Conservation (phyloP, 1,140 invertebrate species). For the Trichogramma pretiosum region DNA sequence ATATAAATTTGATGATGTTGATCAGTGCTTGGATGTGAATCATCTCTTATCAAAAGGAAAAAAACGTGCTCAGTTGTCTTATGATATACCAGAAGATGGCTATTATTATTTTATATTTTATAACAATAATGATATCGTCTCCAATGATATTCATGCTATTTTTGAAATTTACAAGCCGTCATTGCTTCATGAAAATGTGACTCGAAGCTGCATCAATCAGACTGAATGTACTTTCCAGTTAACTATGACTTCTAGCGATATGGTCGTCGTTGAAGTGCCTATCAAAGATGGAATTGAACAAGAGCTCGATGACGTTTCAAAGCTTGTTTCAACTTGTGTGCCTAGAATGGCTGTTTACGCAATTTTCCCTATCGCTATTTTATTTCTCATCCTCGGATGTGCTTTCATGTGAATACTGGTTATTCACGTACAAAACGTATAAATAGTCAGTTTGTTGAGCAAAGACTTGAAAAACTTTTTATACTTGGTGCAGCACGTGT, state of each 20-base stretch:
- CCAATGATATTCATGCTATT: conserved; percentile 69
- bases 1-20: conserved; percentile 57
- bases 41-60: conserved; percentile 55
- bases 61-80: conserved; percentile 54
- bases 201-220: conserved; percentile 62
- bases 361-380: conserved; percentile 64
- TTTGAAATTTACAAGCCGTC: conserved; percentile 78
- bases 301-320: conserved; percentile 55
- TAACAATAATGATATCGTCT: conserved; percentile 69
- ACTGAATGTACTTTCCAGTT: conserved; percentile 66
- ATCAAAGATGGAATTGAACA: conserved; percentile 68
- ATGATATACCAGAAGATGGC: conserved; percentile 61
- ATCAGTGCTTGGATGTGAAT: conserved; percentile 55
- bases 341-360: conserved; percentile 68
- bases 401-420: conserved; percentile 50
- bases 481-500: too few species aligned
- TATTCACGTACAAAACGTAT: too few species aligned
- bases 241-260: conserved; percentile 59
- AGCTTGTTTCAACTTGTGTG: conserved; percentile 64
- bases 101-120: conserved; percentile 85
- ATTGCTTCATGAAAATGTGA: conserved; percentile 65
- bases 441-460: too few species aligned
- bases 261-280: conserved; percentile 71
- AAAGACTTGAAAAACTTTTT: too few species aligned
- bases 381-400: conserved; percentile 65